Evolutionary conservation across 30 jellyfish, hydroid and myxozoan species (phyloP).

Genomic region (Turritopsis dohrnii): DNA sequence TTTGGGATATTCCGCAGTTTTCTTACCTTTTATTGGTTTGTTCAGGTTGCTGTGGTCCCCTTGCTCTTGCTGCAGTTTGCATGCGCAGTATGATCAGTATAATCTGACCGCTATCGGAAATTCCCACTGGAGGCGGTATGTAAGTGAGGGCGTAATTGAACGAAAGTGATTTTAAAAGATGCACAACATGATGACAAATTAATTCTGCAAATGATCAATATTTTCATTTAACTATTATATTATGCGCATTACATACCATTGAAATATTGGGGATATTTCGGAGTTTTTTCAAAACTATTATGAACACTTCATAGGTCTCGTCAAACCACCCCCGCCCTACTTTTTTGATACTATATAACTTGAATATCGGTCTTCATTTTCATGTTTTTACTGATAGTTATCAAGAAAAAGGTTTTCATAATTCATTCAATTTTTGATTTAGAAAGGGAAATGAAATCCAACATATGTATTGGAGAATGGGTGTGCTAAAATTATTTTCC

Average conservation of each 20-base stretch:
- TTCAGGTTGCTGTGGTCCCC: too few relatives aligned
- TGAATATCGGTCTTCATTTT: neutral
- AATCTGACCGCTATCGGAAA: neutral
- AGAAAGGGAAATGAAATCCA: too few relatives aligned
- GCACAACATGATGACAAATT: neutral
- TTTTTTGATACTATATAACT: neutral
- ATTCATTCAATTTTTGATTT: neutral
- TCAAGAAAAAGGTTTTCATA: neutral
- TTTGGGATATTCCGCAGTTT: too few relatives aligned
- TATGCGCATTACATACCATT: neutral
- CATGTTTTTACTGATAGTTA: neutral
- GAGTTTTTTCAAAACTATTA: neutral
- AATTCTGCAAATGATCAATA: neutral
- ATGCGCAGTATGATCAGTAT: too few relatives aligned
- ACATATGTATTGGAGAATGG: too few relatives aligned
- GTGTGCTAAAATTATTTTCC: too few relatives aligned
- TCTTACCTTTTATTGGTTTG: too few relatives aligned
- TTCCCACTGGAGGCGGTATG: neutral
- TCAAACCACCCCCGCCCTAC: neutral
- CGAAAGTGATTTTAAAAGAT: neutral
- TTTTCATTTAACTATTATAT: too few relatives aligned
- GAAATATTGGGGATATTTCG: neutral
- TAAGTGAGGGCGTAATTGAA: neutral
- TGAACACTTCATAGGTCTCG: neutral
- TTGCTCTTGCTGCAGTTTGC: too few relatives aligned